Conservation (phyloP, 2,888 invertebrate species). For the Drosophila gaucha region DNA sequence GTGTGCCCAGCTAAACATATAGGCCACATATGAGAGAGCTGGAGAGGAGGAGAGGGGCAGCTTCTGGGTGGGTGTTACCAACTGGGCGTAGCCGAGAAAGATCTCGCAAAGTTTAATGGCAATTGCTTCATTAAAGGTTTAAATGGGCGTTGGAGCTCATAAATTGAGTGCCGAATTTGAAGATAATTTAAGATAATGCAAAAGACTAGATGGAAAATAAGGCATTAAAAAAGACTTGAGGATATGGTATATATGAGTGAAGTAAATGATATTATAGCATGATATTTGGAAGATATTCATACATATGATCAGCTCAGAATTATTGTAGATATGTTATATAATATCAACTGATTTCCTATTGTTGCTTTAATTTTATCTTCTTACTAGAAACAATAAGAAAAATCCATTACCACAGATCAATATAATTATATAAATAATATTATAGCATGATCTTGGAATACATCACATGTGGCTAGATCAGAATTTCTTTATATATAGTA, state of each 20-base stretch:
- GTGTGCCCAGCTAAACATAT: constrained; percentile 47
- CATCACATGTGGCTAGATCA: too few relatives aligned
- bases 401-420: too few relatives aligned
- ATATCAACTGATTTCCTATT: too few relatives aligned
- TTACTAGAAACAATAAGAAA: too few relatives aligned
- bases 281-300: too few relatives aligned
- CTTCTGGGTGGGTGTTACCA: constrained; percentile 64
- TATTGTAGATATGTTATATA: too few relatives aligned
- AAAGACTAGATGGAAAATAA: not conserved
- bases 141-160: constrained; percentile 1
- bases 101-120: constrained; percentile 50
- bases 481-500: too few relatives aligned
- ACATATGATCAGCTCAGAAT: too few relatives aligned
- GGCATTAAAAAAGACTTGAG: too few relatives aligned
- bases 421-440: too few relatives aligned
- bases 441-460: too few relatives aligned
- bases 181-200: not conserved
- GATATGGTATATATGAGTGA: not conserved
- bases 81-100: constrained; percentile 55
- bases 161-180: constrained; percentile 7
- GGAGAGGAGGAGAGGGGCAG: not conserved
- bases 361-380: too few relatives aligned
- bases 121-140: constrained; percentile 70
- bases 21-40: constrained; percentile 23
- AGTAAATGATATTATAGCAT: not conserved